Percentiles rank a stretch among this genome's conserved stretches.
Evolutionary conservation across 1,140 invertebrate species (phyloP).

Genomic region (Drosophila obscura): DNA sequence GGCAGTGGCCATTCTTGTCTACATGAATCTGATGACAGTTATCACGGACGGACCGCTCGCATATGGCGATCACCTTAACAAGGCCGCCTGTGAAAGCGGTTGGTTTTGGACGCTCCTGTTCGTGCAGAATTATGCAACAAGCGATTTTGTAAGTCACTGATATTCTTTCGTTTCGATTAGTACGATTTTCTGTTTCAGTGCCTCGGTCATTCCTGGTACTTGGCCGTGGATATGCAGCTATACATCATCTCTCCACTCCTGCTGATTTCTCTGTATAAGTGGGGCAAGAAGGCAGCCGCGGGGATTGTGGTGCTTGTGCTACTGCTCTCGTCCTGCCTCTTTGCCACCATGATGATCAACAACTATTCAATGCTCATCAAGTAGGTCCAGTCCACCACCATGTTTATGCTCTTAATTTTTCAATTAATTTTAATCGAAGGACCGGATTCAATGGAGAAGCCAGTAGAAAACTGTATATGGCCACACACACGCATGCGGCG

Average conservation of each 20-base stretch:
- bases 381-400: slow-evolving; percentile 4
- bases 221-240: slow-evolving; percentile 93
- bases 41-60: neutral
- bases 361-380: slow-evolving; percentile 36
- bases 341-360: slow-evolving; percentile 50
- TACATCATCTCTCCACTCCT: slow-evolving; percentile 91
- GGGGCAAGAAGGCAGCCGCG: slow-evolving; percentile 76
- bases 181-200: slow-evolving; percentile 86
- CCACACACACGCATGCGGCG: slow-evolving; percentile 53
- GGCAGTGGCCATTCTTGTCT: slow-evolving; percentile 44
- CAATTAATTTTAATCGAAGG: slow-evolving; percentile 8
- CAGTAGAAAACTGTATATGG: slow-evolving; percentile 39
- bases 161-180: rapidly evolving
- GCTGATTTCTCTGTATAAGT: slow-evolving; percentile 87
- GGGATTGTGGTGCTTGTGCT: slow-evolving; percentile 38
- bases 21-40: slow-evolving; percentile 22
- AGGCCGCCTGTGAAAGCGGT: slow-evolving; percentile 58
- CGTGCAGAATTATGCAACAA: slow-evolving; percentile 59
- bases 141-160: slow-evolving; percentile 21
- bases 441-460: slow-evolving; percentile 9
- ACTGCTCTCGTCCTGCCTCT: slow-evolving; percentile 46
- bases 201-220: slow-evolving; percentile 94
- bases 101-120: slow-evolving; percentile 65
- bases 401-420: too few species aligned
- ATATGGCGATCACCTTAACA: slow-evolving; percentile 41